phyloP scores from a whole-genome alignment of 2,888 invertebrate species.

The Dichetophora obliterata region DNA sequence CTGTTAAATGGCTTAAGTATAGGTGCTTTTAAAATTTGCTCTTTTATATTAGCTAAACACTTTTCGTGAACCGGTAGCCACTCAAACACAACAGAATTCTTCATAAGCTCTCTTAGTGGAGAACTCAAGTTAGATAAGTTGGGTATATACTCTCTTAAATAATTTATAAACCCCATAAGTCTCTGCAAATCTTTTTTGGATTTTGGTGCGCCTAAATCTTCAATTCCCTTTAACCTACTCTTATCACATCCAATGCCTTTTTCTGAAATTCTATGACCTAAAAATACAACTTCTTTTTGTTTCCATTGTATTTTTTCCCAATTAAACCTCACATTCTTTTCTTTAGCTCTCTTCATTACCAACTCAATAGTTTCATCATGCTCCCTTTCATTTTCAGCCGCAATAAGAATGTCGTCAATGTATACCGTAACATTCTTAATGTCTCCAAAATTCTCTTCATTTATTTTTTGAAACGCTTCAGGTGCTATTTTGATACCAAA shows the following conservation, averaged over 20 bases:
- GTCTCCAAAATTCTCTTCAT: neutral
- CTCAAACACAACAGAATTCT: no score
- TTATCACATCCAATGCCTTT: neutral
- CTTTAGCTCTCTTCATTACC: neutral
- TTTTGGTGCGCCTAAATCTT: neutral
- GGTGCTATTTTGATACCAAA: neutral
- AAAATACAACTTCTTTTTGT: neutral
- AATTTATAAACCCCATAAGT: neutral
- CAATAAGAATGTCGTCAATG: neutral
- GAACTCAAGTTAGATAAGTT: no score
- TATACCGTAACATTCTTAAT: no score
- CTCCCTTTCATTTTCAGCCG: neutral
- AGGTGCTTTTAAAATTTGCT: no score
- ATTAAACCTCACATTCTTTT: neutral
- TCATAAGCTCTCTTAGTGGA: no score
- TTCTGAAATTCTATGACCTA: neutral
- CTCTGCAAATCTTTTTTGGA: neutral
- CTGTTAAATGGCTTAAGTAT: no score
- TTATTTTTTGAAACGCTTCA: neutral
- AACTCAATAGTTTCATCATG: neutral
- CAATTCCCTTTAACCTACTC: neutral
- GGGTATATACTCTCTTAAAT: no score
- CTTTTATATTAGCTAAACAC: no score
- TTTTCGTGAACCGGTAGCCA: no score
- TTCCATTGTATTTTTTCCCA: neutral